These are phyloP conservation scores for Zosterops hypoxanthus DNA, from an alignment of 2,113 vertebrate genomes.

Conservation along the genomic window DNA sequence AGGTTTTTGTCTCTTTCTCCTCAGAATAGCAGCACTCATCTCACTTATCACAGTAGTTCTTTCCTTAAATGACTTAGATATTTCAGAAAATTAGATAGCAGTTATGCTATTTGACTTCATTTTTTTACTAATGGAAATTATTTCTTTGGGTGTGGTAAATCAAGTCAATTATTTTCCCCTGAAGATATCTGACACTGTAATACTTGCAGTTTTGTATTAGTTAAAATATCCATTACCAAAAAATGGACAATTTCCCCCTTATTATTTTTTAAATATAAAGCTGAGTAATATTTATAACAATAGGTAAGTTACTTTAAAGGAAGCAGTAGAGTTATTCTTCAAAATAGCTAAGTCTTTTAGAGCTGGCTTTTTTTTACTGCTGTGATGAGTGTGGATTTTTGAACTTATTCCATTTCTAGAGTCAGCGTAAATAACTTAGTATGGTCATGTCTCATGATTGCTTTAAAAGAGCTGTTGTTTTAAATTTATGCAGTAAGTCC, in stretches of 20 bases:
- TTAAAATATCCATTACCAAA: not conserved
- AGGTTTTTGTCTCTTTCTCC: not conserved
- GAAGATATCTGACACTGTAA: not conserved
- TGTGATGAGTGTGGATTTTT: not conserved
- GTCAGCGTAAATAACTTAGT: not conserved
- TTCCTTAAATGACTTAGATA: not conserved
- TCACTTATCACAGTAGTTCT: not conserved
- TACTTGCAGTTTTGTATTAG: not conserved
- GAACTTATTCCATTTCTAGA: not conserved
- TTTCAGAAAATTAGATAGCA: not conserved
- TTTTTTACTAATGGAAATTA: not conserved
- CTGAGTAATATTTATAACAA: not conserved
- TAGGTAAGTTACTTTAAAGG: not conserved
- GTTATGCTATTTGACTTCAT: not conserved
- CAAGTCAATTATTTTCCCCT: not conserved
- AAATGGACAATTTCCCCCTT: not conserved
- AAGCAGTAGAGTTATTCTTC: not conserved
- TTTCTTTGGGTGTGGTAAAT: not conserved
- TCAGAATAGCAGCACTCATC: not conserved
- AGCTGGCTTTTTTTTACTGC: not conserved
- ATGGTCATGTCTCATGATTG: not conserved
- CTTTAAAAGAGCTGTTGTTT: not conserved
- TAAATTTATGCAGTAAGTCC: not conserved
- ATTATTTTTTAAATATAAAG: not conserved
- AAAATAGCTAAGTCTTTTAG: not conserved